These are phyloP conservation scores for Scaptomyza polygonia DNA, from an alignment of 2,888 invertebrate species.

Conservation along the genomic window DNA sequence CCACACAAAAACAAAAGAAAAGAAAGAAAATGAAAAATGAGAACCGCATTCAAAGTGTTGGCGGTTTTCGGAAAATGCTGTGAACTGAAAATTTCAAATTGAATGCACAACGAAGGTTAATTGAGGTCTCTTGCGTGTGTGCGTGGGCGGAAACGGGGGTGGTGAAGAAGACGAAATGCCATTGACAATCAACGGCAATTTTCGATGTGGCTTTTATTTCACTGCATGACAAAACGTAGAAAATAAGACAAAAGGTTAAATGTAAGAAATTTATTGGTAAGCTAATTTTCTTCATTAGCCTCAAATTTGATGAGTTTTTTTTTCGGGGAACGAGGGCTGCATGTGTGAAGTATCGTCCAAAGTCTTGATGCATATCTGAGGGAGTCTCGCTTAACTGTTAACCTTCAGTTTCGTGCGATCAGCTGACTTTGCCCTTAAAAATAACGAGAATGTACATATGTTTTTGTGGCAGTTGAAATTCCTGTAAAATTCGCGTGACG, in stretches of 20 bases:
- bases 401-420: no score
- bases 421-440: slow-evolving; percentile 35
- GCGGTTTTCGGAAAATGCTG: slow-evolving; percentile 22
- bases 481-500: slow-evolving; percentile 53
- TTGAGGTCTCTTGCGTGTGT: slow-evolving; percentile 32
- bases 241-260: no score
- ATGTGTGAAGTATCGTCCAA: no score
- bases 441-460: background rate
- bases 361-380: no score
- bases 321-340: no score
- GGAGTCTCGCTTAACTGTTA: no score
- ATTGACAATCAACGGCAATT: slow-evolving; percentile 15
- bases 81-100: slow-evolving; percentile 40
- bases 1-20: slow-evolving; percentile 43
- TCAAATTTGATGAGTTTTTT: no score
- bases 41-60: slow-evolving; percentile 18
- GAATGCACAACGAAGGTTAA: slow-evolving; percentile 50
- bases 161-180: slow-evolving; percentile 10
- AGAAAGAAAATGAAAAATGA: background rate
- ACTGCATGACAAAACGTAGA: background rate
- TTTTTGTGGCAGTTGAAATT: slow-evolving; percentile 31
- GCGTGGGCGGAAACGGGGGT: no score
- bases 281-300: no score
- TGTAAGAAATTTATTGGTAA: no score
- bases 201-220: slow-evolving; percentile 25